Evolutionary conservation across 1,140 invertebrate genomes (phyloP).

Genomic region (Zophobas atratus): DNA sequence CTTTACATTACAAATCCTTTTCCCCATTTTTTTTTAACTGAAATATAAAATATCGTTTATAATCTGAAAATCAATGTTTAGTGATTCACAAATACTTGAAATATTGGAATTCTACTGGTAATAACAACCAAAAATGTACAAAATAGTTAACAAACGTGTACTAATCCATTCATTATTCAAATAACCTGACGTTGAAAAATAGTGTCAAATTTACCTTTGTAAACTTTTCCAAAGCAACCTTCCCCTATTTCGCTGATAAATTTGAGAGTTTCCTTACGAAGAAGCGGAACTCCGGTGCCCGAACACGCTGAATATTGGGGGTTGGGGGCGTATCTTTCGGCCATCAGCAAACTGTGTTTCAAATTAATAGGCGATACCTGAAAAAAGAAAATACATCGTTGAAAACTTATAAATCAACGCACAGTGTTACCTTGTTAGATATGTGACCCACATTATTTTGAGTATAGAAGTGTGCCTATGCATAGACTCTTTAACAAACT

Average conservation of each 20-base stretch:
- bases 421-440: not conserved
- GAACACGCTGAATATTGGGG: constrained; percentile 80
- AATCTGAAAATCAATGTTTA: too few relatives aligned
- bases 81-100: too few relatives aligned
- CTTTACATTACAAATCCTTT: too few relatives aligned
- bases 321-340: constrained; percentile 83
- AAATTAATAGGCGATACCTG: constrained; percentile 71
- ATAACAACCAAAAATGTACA: too few relatives aligned
- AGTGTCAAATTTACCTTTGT: constrained; percentile 77
- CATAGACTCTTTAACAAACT: too few relatives aligned
- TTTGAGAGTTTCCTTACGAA: constrained; percentile 76
- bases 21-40: too few relatives aligned
- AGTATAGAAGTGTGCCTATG: not conserved
- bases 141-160: too few relatives aligned
- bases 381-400: constrained; percentile 38
- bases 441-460: too few relatives aligned
- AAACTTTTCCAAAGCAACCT: constrained; percentile 94
- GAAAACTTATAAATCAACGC: constrained; percentile 2
- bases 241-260: constrained; percentile 88
- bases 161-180: too few relatives aligned
- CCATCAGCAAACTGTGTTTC: constrained; percentile 75
- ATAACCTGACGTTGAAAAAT: too few relatives aligned
- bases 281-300: constrained; percentile 74
- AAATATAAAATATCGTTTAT: too few relatives aligned
- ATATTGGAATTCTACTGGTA: too few relatives aligned